These are phyloP conservation scores for Bombycilla garrulus DNA, from an alignment of 2,113 vertebrate species.

Conservation along the genomic window DNA sequence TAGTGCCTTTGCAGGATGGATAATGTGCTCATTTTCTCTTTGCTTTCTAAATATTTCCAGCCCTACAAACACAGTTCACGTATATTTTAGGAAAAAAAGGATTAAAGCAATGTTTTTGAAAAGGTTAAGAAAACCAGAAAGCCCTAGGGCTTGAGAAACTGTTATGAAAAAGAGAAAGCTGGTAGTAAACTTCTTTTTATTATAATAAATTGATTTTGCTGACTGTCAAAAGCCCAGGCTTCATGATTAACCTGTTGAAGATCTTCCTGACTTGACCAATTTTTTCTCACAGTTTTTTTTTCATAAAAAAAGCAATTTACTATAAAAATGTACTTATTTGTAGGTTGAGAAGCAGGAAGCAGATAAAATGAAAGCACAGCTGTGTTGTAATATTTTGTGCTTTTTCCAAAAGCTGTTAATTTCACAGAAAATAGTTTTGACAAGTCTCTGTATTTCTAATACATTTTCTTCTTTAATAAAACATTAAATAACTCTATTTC, in stretches of 20 bases:
- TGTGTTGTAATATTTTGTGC: background rate
- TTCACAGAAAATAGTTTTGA: constrained; percentile 22
- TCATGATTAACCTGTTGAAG: background rate
- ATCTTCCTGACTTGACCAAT: background rate
- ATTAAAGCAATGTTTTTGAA: background rate
- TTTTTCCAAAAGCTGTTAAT: background rate
- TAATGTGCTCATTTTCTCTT: background rate
- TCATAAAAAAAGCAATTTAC: background rate
- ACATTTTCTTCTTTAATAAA: background rate
- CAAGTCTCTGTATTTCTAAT: background rate
- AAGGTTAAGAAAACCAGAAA: background rate
- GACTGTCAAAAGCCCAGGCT: background rate
- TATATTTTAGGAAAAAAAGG: background rate
- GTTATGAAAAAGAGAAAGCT: background rate
- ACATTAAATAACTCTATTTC: background rate
- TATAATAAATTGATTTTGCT: background rate
- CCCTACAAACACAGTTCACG: background rate
- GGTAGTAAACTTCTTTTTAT: background rate
- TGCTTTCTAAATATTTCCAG: background rate
- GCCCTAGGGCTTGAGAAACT: background rate
- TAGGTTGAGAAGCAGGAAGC: background rate
- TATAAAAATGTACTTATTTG: background rate
- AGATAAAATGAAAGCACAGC: background rate
- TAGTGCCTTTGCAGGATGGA: background rate
- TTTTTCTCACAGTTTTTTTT: background rate